Percentiles rank a stretch among this genome's conserved stretches.
Conservation (phyloP, 2,113 vertebrate species). For the Falco punctatus region DNA sequence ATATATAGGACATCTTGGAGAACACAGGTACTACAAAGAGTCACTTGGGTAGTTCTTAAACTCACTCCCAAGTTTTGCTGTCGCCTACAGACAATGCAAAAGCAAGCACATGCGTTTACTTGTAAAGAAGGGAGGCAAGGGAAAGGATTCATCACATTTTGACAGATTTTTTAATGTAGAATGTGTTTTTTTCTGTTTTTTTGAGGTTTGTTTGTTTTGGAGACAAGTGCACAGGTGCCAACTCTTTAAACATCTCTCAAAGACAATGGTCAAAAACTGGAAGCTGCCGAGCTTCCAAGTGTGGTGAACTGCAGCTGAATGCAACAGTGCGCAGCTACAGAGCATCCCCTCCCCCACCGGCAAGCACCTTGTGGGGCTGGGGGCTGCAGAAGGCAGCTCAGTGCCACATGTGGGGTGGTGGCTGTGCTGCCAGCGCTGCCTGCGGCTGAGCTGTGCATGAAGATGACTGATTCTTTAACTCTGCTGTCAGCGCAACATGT, state of each 20-base stretch:
- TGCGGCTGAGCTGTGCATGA: fast-evolving
- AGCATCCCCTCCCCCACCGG: neutral
- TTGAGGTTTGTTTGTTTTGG: neutral
- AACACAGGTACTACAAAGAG: fast-evolving
- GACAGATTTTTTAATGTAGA: neutral
- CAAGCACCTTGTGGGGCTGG: fast-evolving
- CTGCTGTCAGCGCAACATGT: neutral
- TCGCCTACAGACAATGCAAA: fast-evolving
- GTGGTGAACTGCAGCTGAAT: fast-evolving
- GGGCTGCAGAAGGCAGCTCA: neutral
- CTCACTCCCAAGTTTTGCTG: neutral
- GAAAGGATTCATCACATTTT: neutral
- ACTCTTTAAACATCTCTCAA: neutral
- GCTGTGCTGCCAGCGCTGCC: fast-evolving
- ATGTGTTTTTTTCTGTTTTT: neutral
- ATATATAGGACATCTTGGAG: neutral
- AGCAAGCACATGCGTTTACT: fast-evolving
- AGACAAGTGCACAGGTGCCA: neutral
- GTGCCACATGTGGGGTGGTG: fast-evolving
- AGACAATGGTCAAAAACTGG: neutral
- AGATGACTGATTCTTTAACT: neutral
- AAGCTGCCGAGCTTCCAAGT: neutral
- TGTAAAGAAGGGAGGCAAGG: neutral
- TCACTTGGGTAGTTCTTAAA: neutral
- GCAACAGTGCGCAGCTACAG: fast-evolving